Evolutionary conservation across 2,888 invertebrate genomes (phyloP), one percentile per base, ranked within the genome.

Genomic region (Alloplasta piceator): DNA sequence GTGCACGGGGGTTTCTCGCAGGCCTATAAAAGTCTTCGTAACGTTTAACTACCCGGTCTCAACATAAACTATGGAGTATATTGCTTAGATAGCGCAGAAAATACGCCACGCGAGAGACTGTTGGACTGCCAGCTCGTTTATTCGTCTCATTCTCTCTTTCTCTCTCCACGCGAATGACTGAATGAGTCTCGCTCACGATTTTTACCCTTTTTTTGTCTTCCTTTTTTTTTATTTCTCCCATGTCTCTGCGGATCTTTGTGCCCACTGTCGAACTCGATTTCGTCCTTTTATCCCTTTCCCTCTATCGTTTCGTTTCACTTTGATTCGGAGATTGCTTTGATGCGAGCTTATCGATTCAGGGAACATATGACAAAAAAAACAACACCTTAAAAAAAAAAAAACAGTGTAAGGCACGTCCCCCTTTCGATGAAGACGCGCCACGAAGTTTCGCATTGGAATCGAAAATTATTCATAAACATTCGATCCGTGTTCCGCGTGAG

Each of bases 21-120:
- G 86, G 87, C 87, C 89, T 88, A 89, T 90, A 90, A 90, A 90
- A 90, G 87, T 88, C 89, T 85, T 84, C 85, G 87, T 86, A 86
- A 87, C 87, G 87, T 88, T 90, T 90, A 89, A 90, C 87, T 90
- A 86, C 89, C 85, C 79, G 86, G 86, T 86, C 84, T 82, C 85
- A 84, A 85, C 88, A 89, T 90, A 90, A 90, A 90, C 87, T 88
- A 88, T 86, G 84, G 81, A 89, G 87, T 89, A 88, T 89, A 89
- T 88, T 87, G 90, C 89, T 86, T 85, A 87, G 88, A 88, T 85
- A 87, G 87, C 84, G 85, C 85, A 87, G 87, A 90, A 73, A 90
- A 89, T 88, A 88, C 85, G 85, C 87, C 74, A 84, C 83, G 80
- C 80, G 83, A 80, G 81, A 78, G 82, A 76, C 78, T 80, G 64